phyloP scores from a whole-genome alignment of 2,888 invertebrate species.

The Nomada fabriciana region DNA sequence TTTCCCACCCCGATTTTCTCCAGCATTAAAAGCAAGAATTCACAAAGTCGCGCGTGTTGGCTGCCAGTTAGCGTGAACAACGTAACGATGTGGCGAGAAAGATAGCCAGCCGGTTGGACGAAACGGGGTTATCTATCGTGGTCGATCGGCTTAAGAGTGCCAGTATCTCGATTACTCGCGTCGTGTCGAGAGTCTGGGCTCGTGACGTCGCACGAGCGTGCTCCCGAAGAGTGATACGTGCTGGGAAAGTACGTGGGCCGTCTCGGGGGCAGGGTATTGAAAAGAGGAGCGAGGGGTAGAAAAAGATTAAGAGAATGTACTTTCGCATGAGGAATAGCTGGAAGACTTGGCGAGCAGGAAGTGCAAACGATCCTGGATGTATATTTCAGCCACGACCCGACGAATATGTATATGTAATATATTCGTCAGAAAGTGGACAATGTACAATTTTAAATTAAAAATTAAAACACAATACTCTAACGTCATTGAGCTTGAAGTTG shows the following conservation, averaged over 20 bases:
- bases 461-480: no score
- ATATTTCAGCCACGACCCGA: constrained; percentile 23
- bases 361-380: constrained; percentile 36
- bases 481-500: no score
- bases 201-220: background rate
- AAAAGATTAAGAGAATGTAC: constrained; percentile 6
- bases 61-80: constrained; percentile 59
- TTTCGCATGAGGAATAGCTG: constrained; percentile 19
- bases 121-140: constrained; percentile 46
- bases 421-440: no score
- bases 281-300: background rate
- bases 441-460: no score
- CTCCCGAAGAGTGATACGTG: background rate
- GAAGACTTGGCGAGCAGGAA: constrained; percentile 16
- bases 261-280: background rate
- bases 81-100: constrained; percentile 45
- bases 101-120: constrained; percentile 18
- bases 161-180: constrained; percentile 31
- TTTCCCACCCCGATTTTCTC: constrained; percentile 14
- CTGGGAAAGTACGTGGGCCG: no score
- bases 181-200: background rate
- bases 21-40: constrained; percentile 51
- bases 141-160: constrained; percentile 36
- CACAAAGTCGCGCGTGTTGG: constrained; percentile 34
- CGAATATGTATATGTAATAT: background rate